Conservation (phyloP, 2,888 invertebrate species). For the Sinohyriopsis cumingii region DNA sequence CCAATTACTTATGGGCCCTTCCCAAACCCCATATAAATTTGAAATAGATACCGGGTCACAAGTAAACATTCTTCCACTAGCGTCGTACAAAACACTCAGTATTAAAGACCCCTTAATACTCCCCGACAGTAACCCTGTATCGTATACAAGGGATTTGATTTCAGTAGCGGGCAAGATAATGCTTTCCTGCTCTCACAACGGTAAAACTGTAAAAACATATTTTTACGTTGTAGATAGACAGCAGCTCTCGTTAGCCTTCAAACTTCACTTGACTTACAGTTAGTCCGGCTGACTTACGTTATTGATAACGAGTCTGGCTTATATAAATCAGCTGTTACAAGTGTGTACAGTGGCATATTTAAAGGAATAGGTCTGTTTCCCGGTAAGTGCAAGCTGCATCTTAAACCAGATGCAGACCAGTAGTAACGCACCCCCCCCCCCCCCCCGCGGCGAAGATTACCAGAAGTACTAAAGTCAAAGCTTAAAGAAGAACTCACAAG, state of each 20-base stretch:
- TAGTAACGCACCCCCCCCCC: too few relatives aligned
- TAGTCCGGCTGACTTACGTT: slow-evolving; percentile 9
- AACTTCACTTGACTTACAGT: slow-evolving; percentile 5
- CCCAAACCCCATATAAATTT: too few relatives aligned
- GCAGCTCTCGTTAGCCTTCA: slow-evolving; percentile 4
- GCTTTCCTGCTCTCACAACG: not conserved
- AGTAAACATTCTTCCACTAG: slow-evolving; percentile 3
- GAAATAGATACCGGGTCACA: slow-evolving; percentile 6
- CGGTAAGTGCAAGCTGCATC: too few relatives aligned
- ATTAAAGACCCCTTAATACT: slow-evolving; percentile 2
- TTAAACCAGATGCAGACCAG: too few relatives aligned
- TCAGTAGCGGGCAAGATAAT: slow-evolving; percentile 5
- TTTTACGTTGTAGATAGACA: slow-evolving; percentile 2
- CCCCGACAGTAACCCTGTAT: not conserved
- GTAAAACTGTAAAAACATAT: not conserved
- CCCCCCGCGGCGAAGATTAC: too few relatives aligned
- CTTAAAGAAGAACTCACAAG: too few relatives aligned
- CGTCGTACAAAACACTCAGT: not conserved
- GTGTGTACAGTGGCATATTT: too few relatives aligned
- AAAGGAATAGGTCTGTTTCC: too few relatives aligned
- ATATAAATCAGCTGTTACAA: not conserved
- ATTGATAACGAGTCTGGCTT: slow-evolving; percentile 5
- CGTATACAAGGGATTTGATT: slow-evolving; percentile 6
- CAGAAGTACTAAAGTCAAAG: too few relatives aligned
- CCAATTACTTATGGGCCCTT: too few relatives aligned